Evolutionary conservation across 2,888 invertebrate genomes (phyloP).

Genomic region (Notodonta dromedarius): DNA sequence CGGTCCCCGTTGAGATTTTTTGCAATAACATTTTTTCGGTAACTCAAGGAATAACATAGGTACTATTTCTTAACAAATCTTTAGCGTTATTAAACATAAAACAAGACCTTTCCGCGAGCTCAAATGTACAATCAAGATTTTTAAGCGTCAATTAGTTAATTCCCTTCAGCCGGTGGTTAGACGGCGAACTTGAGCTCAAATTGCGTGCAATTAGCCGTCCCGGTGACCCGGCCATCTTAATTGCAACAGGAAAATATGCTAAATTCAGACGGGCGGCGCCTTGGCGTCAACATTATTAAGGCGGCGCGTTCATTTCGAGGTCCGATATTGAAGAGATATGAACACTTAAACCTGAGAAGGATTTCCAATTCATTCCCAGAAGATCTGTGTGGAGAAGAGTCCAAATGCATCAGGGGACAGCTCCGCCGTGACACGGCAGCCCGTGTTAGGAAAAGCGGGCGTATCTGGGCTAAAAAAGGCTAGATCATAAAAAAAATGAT

Average conservation of each 20-base stretch:
- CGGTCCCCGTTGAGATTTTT: too few relatives aligned
- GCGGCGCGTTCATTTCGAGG: slow-evolving; percentile 22
- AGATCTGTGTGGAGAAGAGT: too few relatives aligned
- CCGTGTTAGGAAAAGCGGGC: too few relatives aligned
- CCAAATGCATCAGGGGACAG: too few relatives aligned
- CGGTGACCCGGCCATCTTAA: slow-evolving; percentile 38
- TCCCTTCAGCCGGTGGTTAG: slow-evolving; percentile 17
- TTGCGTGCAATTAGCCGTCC: slow-evolving; percentile 46
- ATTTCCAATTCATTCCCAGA: too few relatives aligned
- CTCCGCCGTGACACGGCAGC: too few relatives aligned
- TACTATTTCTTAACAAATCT: too few relatives aligned
- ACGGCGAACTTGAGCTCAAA: slow-evolving; percentile 43
- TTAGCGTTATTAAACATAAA: neutral
- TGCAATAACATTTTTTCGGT: too few relatives aligned
- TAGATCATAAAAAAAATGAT: too few relatives aligned
- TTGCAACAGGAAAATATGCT: slow-evolving; percentile 51
- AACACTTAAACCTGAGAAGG: neutral
- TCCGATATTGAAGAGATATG: slow-evolving; percentile 26
- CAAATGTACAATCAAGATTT: slow-evolving; percentile 15
- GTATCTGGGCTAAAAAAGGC: too few relatives aligned
- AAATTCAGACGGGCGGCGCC: slow-evolving; percentile 42
- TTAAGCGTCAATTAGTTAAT: slow-evolving; percentile 17
- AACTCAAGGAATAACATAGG: too few relatives aligned
- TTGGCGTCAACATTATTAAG: slow-evolving; percentile 42
- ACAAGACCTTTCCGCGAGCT: neutral